Conservation (phyloP, 2,113 vertebrate species). For the Garra rufa region DNA sequence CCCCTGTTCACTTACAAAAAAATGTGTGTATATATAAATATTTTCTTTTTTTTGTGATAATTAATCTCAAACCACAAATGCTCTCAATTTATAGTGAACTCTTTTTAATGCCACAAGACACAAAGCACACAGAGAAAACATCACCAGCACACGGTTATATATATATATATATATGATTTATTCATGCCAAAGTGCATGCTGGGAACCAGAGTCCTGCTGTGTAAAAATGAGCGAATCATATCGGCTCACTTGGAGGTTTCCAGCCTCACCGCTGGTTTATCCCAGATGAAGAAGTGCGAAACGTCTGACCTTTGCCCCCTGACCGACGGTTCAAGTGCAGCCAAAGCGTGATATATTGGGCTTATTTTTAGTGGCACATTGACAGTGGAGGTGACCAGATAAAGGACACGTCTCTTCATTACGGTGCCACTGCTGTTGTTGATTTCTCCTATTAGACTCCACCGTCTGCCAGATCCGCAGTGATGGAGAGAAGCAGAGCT, state of each 20-base stretch:
- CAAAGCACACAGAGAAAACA: neutral
- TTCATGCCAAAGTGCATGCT: slow-evolving; percentile 13
- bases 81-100: too few relatives aligned
- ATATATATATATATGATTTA: slow-evolving; percentile 17
- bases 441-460: slow-evolving; percentile 35
- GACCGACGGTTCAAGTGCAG: slow-evolving; percentile 37
- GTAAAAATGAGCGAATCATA: neutral
- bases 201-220: slow-evolving; percentile 10
- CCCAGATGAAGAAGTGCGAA: slow-evolving; percentile 49
- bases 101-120: too few relatives aligned
- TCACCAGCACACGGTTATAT: neutral
- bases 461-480: slow-evolving; percentile 25
- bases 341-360: neutral
- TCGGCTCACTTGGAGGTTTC: slow-evolving; percentile 4
- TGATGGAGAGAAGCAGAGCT: slow-evolving; percentile 8
- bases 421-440: slow-evolving; percentile 11
- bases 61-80: too few relatives aligned
- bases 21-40: too few relatives aligned
- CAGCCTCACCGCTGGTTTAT: neutral
- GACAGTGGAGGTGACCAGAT: slow-evolving; percentile 51
- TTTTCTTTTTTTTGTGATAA: too few relatives aligned
- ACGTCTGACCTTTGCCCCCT: slow-evolving; percentile 54
- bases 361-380: slow-evolving; percentile 35
- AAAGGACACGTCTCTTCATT: slow-evolving; percentile 25
- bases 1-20: too few relatives aligned